A percentile compares a stretch with the other conserved stretches of the same genome.
These are phyloP conservation scores for Drosophila jambulina DNA, from an alignment of 1,140 invertebrate genomes.

Conservation along the genomic window DNA sequence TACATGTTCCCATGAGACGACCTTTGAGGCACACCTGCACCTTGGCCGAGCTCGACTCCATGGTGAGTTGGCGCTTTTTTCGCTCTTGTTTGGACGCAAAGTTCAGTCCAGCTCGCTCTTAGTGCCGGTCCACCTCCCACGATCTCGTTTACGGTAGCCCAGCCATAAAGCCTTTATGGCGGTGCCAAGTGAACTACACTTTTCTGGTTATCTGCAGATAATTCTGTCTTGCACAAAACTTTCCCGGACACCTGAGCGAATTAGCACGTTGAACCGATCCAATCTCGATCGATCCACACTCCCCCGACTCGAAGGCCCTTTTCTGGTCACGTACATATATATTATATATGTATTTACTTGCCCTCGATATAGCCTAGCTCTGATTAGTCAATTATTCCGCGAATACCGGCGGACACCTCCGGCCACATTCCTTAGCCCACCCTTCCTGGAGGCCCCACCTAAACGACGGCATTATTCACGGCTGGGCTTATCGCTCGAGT, in stretches of 20 bases:
- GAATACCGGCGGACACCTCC: not conserved
- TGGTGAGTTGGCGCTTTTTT: constrained; percentile 24
- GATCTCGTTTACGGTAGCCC: constrained; percentile 7
- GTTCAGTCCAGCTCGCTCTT: not conserved
- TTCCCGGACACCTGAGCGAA: constrained; percentile 16
- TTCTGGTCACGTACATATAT: not conserved
- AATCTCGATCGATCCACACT: constrained; percentile 16
- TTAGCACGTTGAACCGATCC: constrained; percentile 26
- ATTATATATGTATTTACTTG: not conserved
- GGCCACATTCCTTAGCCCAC: not conserved
- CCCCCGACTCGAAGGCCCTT: not conserved
- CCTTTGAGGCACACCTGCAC: constrained; percentile 14
- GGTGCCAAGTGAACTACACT: constrained; percentile 3
- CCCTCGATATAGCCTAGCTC: not conserved
- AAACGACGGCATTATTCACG: constrained; percentile 8
- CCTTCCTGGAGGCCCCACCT: constrained; percentile 3
- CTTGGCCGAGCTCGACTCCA: not conserved
- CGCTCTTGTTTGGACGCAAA: not conserved
- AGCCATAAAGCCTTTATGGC: constrained; percentile 15
- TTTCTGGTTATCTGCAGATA: constrained; percentile 38
- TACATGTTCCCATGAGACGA: not conserved
- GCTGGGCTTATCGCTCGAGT: constrained; percentile 12
- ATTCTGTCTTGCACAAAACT: constrained; percentile 22
- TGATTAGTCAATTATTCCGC: constrained; percentile 12
- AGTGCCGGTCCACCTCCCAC: not conserved